phyloP scores from a whole-genome alignment of 2,113 vertebrate genomes.

The Laticauda laticaudata region DNA sequence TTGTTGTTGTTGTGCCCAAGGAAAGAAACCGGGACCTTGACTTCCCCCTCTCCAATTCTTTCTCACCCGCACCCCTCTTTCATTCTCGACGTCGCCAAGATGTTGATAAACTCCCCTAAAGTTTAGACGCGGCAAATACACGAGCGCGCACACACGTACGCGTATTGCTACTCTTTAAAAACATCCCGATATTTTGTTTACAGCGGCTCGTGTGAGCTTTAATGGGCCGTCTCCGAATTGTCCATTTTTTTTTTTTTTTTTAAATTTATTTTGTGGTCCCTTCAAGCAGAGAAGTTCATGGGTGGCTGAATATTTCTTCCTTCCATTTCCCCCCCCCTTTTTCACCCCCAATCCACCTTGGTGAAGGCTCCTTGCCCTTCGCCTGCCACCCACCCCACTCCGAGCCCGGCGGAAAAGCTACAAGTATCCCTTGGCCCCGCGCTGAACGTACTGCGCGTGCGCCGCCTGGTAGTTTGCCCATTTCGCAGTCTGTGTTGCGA shows the following conservation, averaged over 20 bases:
- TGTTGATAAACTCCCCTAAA: background rate
- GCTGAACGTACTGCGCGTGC: background rate
- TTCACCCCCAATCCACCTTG: no score
- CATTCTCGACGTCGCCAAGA: background rate
- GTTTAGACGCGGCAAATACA: background rate
- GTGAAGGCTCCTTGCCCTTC: background rate
- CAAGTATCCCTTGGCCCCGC: background rate
- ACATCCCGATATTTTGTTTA: background rate
- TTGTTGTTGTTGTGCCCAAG: background rate
- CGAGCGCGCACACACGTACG: background rate
- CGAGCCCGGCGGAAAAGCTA: background rate
- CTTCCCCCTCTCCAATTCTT: background rate
- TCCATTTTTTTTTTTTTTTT: background rate
- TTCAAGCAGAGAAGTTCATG: background rate
- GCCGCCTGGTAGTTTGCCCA: background rate
- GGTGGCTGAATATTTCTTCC: background rate
- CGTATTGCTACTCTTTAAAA: background rate
- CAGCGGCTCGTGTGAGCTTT: background rate
- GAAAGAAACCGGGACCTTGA: background rate
- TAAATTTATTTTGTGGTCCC: background rate
- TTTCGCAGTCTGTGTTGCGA: background rate
- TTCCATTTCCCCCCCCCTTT: no score
- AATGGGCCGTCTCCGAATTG: slow-evolving; percentile 9
- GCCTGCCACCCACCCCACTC: no score
- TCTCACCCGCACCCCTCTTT: slow-evolving; percentile 7